These are phyloP conservation scores for human (Homo sapiens) DNA, from an alignment of 2,113 vertebrate genomes.

Conservation along the genomic window DNA sequence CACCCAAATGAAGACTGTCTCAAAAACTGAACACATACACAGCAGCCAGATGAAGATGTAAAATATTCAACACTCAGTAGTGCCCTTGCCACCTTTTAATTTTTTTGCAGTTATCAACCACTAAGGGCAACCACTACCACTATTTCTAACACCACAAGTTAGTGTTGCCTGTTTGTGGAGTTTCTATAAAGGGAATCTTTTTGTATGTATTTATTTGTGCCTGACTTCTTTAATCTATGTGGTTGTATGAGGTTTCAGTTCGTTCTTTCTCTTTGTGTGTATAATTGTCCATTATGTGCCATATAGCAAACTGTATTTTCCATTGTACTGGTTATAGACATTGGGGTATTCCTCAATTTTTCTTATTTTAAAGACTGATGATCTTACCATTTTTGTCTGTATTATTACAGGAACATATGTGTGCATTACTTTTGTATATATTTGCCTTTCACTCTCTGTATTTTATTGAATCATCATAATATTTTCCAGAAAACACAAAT, in stretches of 20 bases:
- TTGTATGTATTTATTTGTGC: background rate
- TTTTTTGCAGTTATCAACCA: background rate
- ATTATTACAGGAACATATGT: background rate
- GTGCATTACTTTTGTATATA: background rate
- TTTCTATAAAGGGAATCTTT: background rate
- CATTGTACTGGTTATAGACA: background rate
- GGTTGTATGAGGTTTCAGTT: background rate
- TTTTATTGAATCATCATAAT: background rate
- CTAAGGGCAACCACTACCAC: background rate
- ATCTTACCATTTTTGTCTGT: background rate
- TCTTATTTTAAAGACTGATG: background rate
- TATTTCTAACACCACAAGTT: background rate
- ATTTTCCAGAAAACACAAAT: background rate
- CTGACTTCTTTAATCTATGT: background rate
- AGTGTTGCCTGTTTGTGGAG: background rate
- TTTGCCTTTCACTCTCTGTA: background rate
- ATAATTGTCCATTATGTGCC: background rate
- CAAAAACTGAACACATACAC: background rate
- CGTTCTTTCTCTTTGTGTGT: background rate
- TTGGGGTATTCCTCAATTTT: background rate
- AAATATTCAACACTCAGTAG: background rate
- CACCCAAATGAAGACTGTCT: background rate
- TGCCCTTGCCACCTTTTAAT: background rate
- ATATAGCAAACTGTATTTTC: background rate
- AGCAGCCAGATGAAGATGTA: background rate